phyloP scores from a whole-genome alignment of 2,797 vertebrate species.

The Sternotherus odoratus region DNA sequence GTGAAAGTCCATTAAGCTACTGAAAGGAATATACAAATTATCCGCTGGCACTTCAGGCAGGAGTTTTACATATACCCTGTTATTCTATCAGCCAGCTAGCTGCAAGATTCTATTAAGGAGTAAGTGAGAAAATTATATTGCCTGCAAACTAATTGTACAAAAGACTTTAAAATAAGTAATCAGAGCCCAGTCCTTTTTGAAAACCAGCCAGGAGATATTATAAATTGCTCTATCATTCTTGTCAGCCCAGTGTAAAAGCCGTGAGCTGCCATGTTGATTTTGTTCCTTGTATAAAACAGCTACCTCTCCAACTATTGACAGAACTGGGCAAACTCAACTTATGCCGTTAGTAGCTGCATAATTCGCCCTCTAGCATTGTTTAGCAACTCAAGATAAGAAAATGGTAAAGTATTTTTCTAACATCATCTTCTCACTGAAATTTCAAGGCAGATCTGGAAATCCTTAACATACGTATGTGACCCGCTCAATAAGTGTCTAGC shows the following conservation, averaged over 20 bases:
- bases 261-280: constrained; percentile 64
- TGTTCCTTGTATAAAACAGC: constrained; percentile 7
- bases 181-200: constrained; percentile 67
- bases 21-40: constrained; percentile 80
- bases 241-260: constrained; percentile 63
- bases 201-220: constrained; percentile 72
- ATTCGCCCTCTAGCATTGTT: constrained; percentile 40
- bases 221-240: constrained; percentile 58
- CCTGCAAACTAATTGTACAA: constrained; percentile 80
- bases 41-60: constrained; percentile 70
- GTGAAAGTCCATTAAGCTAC: constrained; percentile 77
- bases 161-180: constrained; percentile 77
- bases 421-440: not conserved
- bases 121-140: constrained; percentile 81
- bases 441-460: not conserved
- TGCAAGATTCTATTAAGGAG: constrained; percentile 76
- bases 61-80: constrained; percentile 60
- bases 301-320: constrained; percentile 43
- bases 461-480: not conserved
- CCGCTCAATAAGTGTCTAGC: not conserved
- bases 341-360: constrained; percentile 24
- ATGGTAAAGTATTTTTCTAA: constrained; percentile 9
- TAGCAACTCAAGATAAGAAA: constrained; percentile 22
- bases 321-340: constrained; percentile 46
- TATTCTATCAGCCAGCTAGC: constrained; percentile 76